Base-by-base conservation (phyloP, 1,140 invertebrate genomes). In the Schlechtendalia chinensis region DNA sequence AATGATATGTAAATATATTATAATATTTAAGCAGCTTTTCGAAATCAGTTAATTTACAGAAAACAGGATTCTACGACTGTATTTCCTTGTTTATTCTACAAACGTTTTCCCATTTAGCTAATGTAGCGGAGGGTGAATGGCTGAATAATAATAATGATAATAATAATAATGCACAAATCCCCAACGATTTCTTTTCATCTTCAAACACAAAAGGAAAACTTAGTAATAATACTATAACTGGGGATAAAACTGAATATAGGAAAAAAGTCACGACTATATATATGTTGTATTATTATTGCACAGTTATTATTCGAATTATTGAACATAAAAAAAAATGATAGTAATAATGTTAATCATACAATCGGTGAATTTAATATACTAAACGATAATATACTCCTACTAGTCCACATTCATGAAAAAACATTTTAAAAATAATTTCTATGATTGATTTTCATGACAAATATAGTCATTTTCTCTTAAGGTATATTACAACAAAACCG, bases 111-210 rank as follows among this genome's bases (percentile, higher is more conserved):
- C 75, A 79, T 79, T 79, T 79, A 27, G 24, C 56, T 79, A 79
- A 79, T 79, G 58, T 58, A 47, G 32, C 22, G 50, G 54, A 61
- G 75, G 58, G 75, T 45, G 58, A 27, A 79, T 59, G 24, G 45
- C 39, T 45, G 75, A 59, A 63, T 63, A 79, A 79, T 79, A 79
- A 77, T 47, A 53, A 71, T n/a, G n/a, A 17, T 39, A 59, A 77
- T 77, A 77, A 79, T 79, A 79, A 79, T 50, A 54, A 72, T 19
- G 54, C 39, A 74, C n/a, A 75, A 75, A 75, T 75, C 72, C 72
- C 54, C 27, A 45, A 75, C 75, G 75, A 79, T 61, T 79, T 79
- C 75, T 79, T 79, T 79, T 61, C 75, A 79, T 79, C 39, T 45
- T 47, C 39, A 27, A 77, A 47, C 58, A 79, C 58, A 79, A 79